Evolutionary conservation across 2,113 vertebrate genomes (phyloP), one percentile per base, ranked within the genome.

Genomic region (Ranitomeya imitator): DNA sequence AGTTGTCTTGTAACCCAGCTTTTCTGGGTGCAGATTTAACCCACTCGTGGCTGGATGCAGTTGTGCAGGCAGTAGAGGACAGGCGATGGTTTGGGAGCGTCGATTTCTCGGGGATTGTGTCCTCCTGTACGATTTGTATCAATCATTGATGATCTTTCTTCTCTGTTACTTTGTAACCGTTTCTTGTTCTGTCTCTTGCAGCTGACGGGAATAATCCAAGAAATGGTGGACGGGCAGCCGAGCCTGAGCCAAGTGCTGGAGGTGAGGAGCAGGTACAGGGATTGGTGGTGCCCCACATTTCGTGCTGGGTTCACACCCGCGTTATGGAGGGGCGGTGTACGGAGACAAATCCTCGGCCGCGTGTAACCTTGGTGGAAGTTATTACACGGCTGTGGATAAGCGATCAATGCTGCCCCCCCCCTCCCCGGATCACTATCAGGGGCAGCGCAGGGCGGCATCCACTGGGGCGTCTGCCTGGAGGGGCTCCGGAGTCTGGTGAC

Each of bases 141-240:
- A 11, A 1, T 57, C 55, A 57, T 57, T 57, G 55, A 11, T 57
- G 8, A 13, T 57, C 12, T 8, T 9, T 31, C 26, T 57, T 57
- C 12, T 57, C 55, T 9, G 7, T 65, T n/a, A 5, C n/a, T 69
- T 69, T 69, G 65, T 69, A 69, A 69, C n/a, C 65, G 37, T 45
- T 65, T 26, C 73, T 52, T 52, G 4, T 76, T 52, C 2, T 3
- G 85, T 91, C 94, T 79, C 8, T 94, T 94, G 92, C 92, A 96
- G 95, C 94, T 96, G 90, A 96, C 95, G 45, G 96, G 96, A 90
- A 95, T 96, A 92, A 96, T 96, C 93, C 95, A 96, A 93, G 94
- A 93, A 90, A 96, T 96, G 95, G 96, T 96, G 92, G 96, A 96
- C 93, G 95, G 95, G 69, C 95, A 96, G 90, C 95, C 95, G 0